Base-by-base conservation (phyloP, 2,113 vertebrate genomes). In the Pelvicachromis taeniatus region DNA sequence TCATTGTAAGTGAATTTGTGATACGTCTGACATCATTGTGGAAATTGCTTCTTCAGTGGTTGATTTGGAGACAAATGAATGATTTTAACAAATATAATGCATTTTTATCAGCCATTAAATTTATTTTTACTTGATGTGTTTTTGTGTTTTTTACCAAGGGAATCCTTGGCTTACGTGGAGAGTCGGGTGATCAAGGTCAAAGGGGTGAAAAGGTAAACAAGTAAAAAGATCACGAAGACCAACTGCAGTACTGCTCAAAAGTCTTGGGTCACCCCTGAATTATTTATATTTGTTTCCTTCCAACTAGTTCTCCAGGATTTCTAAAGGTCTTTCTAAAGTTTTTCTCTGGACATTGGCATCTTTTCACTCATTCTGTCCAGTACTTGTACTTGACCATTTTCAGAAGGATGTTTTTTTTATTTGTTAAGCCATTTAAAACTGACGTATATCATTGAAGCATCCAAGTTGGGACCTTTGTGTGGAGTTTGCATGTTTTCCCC, bases 141-240 rank as follows among this genome's bases (percentile, higher is more conserved):
- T 80, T 50, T 75, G 3, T 85, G 80, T 87, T 80, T 85, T 17
- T 85, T 31, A 14, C 10, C 23, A 97, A 95, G 97, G 97, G 97
- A 81, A 91, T 94, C 33, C 92, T 89, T 0, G 97, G 97, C 42
- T 87, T 94, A 53, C 95, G 89, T 59, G 97, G 97, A 79, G 77
- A 92, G 6, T 87, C 38, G 5, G 97, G 97, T 35, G 93, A 94
- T n/a, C 88, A 87, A 2, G 97, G 97, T 19, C 87, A 55, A 0
- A 96, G 95, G 42, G 97, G 97, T 14, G 85, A 78, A 81, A 93
- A 97, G 97, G 97, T 97, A 89, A 86, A 83, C 6, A 78, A 33
- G 16, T 45, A 63, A 26, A 3, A 35, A 19, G 23, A 7, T 48
- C 16, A 70, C 13, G 5, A 52, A 52, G 26, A 75, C 6, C 8